Conservation (phyloP, 2,888 invertebrate species). For the Drosophila mimetica region DNA sequence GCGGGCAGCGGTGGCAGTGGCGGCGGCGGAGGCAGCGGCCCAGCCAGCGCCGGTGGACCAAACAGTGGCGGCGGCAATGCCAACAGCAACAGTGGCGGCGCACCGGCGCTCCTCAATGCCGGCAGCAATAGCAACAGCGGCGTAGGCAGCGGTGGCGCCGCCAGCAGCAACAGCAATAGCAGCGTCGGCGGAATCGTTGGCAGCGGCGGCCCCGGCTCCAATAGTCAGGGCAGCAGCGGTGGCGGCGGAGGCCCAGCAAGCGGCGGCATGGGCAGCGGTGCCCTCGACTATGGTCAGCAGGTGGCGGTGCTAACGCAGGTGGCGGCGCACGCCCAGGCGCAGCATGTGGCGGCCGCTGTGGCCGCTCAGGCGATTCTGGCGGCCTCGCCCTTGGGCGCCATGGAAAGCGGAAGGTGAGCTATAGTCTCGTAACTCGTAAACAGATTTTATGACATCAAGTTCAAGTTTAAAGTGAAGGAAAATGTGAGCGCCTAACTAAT, state of each 20-base stretch:
- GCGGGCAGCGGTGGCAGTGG: conserved; percentile 67
- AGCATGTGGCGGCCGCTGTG: conserved; percentile 56
- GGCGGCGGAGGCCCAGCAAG: conserved; percentile 29
- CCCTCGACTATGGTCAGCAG: conserved; percentile 40
- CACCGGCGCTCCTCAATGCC: conserved; percentile 21
- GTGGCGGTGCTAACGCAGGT: conserved; percentile 40
- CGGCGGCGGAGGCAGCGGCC: conserved; percentile 52
- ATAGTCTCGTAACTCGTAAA: too few relatives aligned
- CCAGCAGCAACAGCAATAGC: conserved; percentile 57
- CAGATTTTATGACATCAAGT: too few relatives aligned
- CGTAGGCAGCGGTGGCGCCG: conserved; percentile 40
- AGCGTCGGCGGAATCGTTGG: conserved; percentile 30
- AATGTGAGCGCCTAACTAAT: not conserved
- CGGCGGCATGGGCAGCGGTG: conserved; percentile 37
- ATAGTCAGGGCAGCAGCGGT: conserved; percentile 48
- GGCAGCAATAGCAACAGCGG: conserved; percentile 49
- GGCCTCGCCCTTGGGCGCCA: conserved; percentile 87
- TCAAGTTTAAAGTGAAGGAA: too few relatives aligned
- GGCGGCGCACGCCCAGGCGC: conserved; percentile 45
- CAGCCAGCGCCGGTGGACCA: conserved; percentile 37
- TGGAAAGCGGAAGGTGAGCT: conserved; percentile 83
- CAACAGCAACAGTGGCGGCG: conserved; percentile 38
- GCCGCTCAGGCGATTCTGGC: conserved; percentile 62
- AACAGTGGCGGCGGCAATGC: conserved; percentile 44
- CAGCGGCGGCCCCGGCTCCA: conserved; percentile 46